A percentile compares a stretch with the other conserved stretches of the same genome.
These are phyloP conservation scores for Sinosuthora webbiana DNA, from an alignment of 2,113 vertebrate genomes.

Conservation along the genomic window DNA sequence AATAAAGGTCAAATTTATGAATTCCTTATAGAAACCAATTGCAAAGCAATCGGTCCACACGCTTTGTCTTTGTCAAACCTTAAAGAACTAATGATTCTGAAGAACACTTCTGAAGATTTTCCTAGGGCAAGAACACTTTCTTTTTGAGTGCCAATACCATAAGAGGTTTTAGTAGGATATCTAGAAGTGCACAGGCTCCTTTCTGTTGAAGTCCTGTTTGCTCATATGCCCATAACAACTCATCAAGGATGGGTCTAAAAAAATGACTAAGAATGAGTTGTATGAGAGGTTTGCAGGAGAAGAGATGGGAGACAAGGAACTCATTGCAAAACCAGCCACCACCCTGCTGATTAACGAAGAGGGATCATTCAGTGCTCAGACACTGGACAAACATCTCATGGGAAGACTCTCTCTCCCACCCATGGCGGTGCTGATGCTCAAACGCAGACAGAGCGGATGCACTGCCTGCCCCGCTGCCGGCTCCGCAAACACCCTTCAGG, in stretches of 20 bases:
- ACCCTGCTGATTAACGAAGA: not conserved
- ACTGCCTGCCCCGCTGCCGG: not conserved
- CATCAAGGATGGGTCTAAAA: not conserved
- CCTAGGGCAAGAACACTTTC: not conserved
- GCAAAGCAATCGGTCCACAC: not conserved
- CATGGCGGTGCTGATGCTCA: not conserved
- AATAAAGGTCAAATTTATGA: not conserved
- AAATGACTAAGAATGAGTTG: not conserved
- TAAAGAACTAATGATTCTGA: not conserved
- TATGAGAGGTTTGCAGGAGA: not conserved
- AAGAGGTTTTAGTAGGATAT: not conserved
- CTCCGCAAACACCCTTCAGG: not conserved
- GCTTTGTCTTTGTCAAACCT: not conserved
- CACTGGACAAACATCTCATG: not conserved
- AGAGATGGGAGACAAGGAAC: not conserved
- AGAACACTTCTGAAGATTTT: not conserved
- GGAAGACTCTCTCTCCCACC: not conserved
- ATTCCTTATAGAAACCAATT: not conserved
- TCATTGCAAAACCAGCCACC: not conserved
- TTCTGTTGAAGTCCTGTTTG: not conserved
- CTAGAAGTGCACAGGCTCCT: not conserved
- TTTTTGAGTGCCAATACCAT: not conserved
- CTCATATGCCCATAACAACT: not conserved
- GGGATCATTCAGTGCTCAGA: not conserved
- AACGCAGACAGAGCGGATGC: not conserved